Evolutionary conservation across 2,888 invertebrate species (phyloP), one percentile per base, ranked within the genome.

Genomic region (Didymodactylos carnosus): DNA sequence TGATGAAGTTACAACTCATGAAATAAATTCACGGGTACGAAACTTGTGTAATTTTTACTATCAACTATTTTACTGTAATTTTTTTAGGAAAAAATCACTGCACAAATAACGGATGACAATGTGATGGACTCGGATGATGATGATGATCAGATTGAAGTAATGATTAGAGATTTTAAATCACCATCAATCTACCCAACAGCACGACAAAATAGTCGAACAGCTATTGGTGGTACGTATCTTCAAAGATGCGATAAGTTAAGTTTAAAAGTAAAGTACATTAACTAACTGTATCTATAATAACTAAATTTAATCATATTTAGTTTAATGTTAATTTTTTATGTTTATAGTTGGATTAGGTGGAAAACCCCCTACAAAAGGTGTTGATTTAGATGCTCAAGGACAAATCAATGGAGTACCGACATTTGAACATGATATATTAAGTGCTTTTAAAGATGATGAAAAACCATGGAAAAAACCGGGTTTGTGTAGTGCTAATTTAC

Each of bases 401-500:
- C 88, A 89, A 14, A 94, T 95, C 73, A 94, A 94, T 86, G 94
- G 94, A 13, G 89, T 91, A 19, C 89, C 91, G 0, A 81, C 85
- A 8, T 89, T 91, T 77, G 98, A 99, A 81, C 92, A 91, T 81
- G 95, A 94, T 83, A n/a, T 62, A 62, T 87, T 98, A 79, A 94
- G 94, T 82, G 89, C 90, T 23, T 86, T 97, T 78, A 94, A 94
- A 83, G 95, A 95, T 79, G 97, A 97, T 82, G 98, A 99, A 78
- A 97, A 97, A 82, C 97, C 98, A 0, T 98, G 98, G 98, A 88
- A 94, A 77, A 97, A 97, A 82, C 98, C 98, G 71, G 98, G 62
- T 62, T 35, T 35, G 29, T 35, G n/a, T n/a, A n/a, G n/a, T n/a
- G n/a, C n/a, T n/a, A n/a, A n/a, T n/a, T n/a, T n/a, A n/a, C n/a